phyloP scores from a whole-genome alignment of 2,797 vertebrate species.

The Pterois miles region DNA sequence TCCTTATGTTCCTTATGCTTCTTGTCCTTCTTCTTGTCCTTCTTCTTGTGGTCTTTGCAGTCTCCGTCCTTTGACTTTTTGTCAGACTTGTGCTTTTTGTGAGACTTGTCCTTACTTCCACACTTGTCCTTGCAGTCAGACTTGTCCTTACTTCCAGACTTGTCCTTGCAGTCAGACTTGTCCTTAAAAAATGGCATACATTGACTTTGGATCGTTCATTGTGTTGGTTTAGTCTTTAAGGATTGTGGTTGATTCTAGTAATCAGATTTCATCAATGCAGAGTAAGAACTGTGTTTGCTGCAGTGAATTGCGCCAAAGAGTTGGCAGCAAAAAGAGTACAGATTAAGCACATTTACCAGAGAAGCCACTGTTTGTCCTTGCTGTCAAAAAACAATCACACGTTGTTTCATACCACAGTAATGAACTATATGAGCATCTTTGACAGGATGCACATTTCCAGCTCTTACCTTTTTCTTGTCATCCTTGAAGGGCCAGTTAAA shows the following conservation, averaged over 20 bases:
- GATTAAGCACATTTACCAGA: no score
- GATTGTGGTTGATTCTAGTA: no score
- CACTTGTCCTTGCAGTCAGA: slow-evolving; percentile 21
- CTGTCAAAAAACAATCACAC: neutral
- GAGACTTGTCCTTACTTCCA: accelerated
- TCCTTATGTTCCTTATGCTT: slow-evolving; percentile 11
- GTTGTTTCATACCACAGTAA: neutral
- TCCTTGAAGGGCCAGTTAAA: neutral
- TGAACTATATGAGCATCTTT: neutral
- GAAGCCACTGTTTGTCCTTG: neutral
- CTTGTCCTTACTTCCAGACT: slow-evolving; percentile 3
- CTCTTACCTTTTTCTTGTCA: neutral
- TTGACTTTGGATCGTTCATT: no score
- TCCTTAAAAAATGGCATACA: no score
- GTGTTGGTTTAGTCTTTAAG: no score
- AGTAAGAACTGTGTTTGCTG: no score
- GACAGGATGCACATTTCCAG: neutral
- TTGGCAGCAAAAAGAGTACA: no score
- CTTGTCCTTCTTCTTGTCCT: slow-evolving; percentile 9
- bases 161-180: neutral
- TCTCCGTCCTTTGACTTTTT: neutral
- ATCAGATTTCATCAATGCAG: no score
- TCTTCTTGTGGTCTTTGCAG: neutral
- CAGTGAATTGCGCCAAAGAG: no score
- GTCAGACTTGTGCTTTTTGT: neutral